Evolutionary conservation across 2,113 vertebrate species (phyloP).

Genomic region (Nothobranchius kuhntae): DNA sequence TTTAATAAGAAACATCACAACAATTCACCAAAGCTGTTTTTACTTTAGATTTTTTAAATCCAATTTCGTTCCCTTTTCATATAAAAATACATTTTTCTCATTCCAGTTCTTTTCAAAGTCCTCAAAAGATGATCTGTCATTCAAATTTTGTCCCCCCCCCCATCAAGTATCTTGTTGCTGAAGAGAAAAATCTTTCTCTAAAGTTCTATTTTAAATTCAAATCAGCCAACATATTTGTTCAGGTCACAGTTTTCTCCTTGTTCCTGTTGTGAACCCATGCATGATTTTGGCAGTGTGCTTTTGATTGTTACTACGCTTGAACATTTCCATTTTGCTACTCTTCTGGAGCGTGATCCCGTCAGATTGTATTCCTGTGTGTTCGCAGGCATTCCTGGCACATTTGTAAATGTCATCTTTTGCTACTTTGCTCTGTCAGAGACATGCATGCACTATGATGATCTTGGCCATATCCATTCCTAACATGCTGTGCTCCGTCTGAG

Average conservation of each 20-base stretch:
- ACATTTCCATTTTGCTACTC: background rate
- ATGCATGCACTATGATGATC: background rate
- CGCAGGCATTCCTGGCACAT: background rate
- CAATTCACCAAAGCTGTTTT: too few relatives aligned
- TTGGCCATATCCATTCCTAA: background rate
- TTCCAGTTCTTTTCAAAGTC: too few relatives aligned
- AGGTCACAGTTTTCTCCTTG: background rate
- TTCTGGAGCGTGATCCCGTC: background rate
- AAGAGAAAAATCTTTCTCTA: background rate
- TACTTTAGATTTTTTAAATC: too few relatives aligned
- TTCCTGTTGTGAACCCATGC: background rate
- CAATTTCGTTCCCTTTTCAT: too few relatives aligned
- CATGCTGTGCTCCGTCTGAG: background rate
- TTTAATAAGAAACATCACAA: too few relatives aligned
- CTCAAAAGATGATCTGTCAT: background rate
- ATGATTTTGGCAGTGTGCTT: background rate
- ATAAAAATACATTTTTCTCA: too few relatives aligned
- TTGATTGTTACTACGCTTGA: background rate
- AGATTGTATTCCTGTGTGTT: background rate
- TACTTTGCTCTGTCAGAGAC: background rate
- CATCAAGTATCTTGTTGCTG: background rate
- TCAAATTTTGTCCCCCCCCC: background rate
- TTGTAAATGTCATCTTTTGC: background rate
- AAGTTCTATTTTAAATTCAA: background rate
- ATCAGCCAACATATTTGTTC: background rate